Evolutionary conservation across 2,888 invertebrate genomes (phyloP).

Genomic region (Agonopterix subpropinquella): DNA sequence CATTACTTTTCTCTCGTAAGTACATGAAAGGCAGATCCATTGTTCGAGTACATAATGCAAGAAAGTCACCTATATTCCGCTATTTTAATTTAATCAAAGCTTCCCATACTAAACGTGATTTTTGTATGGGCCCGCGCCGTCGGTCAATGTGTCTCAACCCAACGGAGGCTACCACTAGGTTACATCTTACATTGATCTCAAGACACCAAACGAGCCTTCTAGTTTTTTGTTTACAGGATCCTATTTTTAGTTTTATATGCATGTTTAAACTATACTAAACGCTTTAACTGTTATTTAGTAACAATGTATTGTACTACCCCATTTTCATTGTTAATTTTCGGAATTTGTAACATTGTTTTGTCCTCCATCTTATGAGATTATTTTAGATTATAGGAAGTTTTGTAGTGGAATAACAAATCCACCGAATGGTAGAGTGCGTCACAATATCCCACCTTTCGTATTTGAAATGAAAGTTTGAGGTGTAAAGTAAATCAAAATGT

Average conservation of each 20-base stretch:
- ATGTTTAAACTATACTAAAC: slow-evolving; percentile 6
- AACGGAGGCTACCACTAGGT: background rate
- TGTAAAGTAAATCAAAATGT: no score
- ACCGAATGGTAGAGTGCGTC: background rate
- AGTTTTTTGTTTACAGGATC: slow-evolving; percentile 14
- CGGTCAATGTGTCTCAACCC: no score
- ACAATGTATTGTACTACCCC: no score
- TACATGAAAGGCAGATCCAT: no score
- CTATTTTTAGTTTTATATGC: slow-evolving; percentile 9
- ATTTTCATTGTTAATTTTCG: no score
- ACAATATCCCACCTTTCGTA: background rate
- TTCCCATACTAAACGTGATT: no score
- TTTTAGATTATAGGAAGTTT: background rate
- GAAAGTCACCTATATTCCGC: no score
- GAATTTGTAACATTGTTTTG: background rate
- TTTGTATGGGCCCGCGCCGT: no score
- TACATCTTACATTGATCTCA: slow-evolving; percentile 31
- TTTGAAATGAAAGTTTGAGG: background rate
- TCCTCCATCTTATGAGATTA: background rate
- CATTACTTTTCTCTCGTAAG: no score
- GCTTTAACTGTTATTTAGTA: slow-evolving; percentile 1
- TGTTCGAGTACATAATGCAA: no score
- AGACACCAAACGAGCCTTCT: slow-evolving; percentile 27
- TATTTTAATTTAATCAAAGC: no score
- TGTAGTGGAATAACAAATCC: background rate